These are phyloP conservation scores for Vulpes vulpes DNA, from an alignment of 2,113 vertebrate species.

Conservation along the genomic window DNA sequence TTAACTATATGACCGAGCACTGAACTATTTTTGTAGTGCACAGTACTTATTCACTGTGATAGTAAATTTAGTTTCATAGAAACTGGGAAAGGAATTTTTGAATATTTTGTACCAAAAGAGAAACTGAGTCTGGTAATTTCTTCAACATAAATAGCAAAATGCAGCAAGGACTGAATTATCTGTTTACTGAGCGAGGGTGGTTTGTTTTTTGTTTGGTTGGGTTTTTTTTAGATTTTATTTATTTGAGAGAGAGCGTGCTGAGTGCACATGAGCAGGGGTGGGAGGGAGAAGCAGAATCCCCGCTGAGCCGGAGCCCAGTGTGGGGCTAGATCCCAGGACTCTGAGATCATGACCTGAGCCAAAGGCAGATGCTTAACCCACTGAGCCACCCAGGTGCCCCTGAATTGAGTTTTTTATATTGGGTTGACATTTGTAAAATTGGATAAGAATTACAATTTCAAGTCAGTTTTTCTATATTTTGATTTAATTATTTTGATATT, in stretches of 20 bases:
- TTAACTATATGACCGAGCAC: background rate
- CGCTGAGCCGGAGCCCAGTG: no score
- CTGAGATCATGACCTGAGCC: no score
- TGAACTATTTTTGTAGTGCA: constrained; percentile 36
- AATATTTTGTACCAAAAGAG: constrained; percentile 44
- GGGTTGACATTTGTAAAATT: constrained; percentile 39
- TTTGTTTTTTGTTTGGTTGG: no score
- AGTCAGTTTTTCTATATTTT: constrained; percentile 31
- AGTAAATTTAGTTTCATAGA: constrained; percentile 13
- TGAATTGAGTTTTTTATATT: constrained; percentile 36
- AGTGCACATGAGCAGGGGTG: no score
- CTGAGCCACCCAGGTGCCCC: no score
- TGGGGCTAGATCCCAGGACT: no score
- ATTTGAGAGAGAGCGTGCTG: no score
- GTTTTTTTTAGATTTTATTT: no score
- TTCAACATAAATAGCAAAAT: constrained; percentile 41
- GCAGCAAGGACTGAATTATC: constrained; percentile 23
- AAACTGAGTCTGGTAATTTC: constrained; percentile 37
- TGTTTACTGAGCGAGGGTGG: background rate
- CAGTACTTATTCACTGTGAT: background rate
- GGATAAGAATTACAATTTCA: constrained; percentile 40
- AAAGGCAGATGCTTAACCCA: no score
- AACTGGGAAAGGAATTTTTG: constrained; percentile 27
- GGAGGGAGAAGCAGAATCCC: no score
- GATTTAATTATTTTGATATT: constrained; percentile 59